Evolutionary conservation across 2,113 vertebrate species (phyloP), one percentile per base, ranked within the genome.

Genomic region (Alosa alosa): DNA sequence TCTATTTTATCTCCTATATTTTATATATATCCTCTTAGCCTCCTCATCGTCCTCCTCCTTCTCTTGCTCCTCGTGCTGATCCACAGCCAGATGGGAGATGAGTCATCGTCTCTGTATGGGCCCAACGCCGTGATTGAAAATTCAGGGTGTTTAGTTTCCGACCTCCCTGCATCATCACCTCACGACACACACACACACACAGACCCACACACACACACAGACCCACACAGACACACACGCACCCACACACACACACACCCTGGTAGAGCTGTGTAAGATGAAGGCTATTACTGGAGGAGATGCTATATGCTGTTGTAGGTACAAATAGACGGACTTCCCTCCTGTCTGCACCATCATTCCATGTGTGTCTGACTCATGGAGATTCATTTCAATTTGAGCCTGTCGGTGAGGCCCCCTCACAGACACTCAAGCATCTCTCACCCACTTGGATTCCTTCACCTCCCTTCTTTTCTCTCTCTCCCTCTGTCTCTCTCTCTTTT

Each of bases 21-120:
- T n/a, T n/a, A n/a, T n/a, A n/a, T n/a, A n/a, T n/a, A n/a, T n/a
- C n/a, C n/a, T n/a, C n/a, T n/a, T n/a, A n/a, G 31, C 49, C 49
- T 50, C 49, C 49, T 55, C 52, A 9, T 50, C 49, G 2, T 57
- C 52, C 41, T 57, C 84, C 49, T 86, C 83, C 83, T 81, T 87
- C 81, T 83, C 81, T 57, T 47, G 83, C 85, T 87, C 88, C 88
- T 88, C 52, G 72, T 64, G 90, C 93, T 93, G 91, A 84, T 93
- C 90, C 81, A 82, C 84, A 92, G 94, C 94, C 94, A 96, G 94
- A 94, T 95, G 94, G 94, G 94, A 95, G 93, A 91, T 96, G 95
- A 96, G 94, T 95, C 95, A 95, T 93, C 89, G 94, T 95, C 95
- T 95, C 93, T 92, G 94, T 94, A 94, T 95, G 94, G 92, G 91